These are phyloP conservation scores for Mormoops blainvillei DNA, from an alignment of 2,113 vertebrate species.

Conservation along the genomic window DNA sequence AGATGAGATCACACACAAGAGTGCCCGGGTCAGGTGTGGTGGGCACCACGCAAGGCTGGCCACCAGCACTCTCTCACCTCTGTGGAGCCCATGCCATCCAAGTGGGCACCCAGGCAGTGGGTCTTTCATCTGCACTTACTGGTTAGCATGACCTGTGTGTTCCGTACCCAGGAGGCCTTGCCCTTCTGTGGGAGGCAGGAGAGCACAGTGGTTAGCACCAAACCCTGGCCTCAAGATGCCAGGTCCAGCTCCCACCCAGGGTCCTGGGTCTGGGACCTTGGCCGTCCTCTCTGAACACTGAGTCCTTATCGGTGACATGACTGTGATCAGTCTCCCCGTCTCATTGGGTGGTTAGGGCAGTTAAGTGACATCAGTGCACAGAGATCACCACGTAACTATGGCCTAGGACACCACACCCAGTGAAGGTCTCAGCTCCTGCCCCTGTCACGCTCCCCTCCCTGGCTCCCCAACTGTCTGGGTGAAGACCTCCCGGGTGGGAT, in stretches of 20 bases:
- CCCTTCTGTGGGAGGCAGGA: background rate
- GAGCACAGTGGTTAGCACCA: background rate
- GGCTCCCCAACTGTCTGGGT: background rate
- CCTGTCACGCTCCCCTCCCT: fast-evolving
- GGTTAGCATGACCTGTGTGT: background rate
- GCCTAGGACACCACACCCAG: background rate
- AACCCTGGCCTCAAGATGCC: background rate
- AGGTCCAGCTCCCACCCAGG: background rate
- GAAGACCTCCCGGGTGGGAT: background rate
- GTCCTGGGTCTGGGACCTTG: background rate
- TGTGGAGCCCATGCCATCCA: background rate
- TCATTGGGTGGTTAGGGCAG: background rate
- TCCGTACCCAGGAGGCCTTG: background rate
- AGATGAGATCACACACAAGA: background rate
- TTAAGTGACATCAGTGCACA: background rate
- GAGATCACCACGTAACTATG: background rate
- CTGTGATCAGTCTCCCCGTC: background rate
- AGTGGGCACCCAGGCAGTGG: background rate
- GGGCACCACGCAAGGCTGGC: background rate
- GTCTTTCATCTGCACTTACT: background rate
- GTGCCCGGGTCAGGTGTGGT: background rate
- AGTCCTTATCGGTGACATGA: background rate
- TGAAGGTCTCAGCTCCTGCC: fast-evolving
- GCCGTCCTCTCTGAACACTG: background rate
- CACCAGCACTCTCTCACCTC: background rate